Percentiles rank a stretch among this genome's conserved stretches.
phyloP scores from a whole-genome alignment of 64 coral and sea anemone genomes.

The Montipora capricornis region DNA sequence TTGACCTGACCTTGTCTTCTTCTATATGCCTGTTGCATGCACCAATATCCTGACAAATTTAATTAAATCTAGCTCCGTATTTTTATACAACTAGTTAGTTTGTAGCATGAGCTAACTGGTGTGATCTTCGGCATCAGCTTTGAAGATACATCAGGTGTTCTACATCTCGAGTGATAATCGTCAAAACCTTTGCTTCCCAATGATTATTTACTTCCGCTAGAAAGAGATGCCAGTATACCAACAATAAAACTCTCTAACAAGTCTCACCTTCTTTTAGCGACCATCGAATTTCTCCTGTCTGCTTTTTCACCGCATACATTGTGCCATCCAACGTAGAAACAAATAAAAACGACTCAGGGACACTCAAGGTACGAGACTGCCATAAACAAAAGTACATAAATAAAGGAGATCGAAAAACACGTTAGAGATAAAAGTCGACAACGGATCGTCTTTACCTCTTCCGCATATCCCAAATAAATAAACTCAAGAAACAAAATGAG shows the following conservation, averaged over 20 bases:
- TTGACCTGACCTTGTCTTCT: too few species aligned
- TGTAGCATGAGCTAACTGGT: too few species aligned
- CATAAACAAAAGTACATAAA: slow-evolving; percentile 2
- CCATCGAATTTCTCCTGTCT: slow-evolving; percentile 91
- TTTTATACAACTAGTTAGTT: too few species aligned
- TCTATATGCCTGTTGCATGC: too few species aligned
- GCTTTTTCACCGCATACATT: slow-evolving; percentile 91
- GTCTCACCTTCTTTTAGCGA: slow-evolving; percentile 91
- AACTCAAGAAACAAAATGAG: slow-evolving; percentile 1
- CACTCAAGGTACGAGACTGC: slow-evolving; percentile 81
- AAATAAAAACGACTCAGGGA: slow-evolving; percentile 92
- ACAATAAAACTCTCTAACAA: neutral
- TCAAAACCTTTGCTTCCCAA: neutral
- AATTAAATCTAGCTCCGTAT: too few species aligned
- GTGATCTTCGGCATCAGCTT: too few species aligned
- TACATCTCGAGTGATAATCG: too few species aligned
- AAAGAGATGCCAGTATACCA: neutral
- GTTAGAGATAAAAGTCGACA: neutral
- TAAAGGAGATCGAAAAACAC: neutral
- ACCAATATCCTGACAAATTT: too few species aligned
- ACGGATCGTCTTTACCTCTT: neutral
- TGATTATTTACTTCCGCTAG: neutral
- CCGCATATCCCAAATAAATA: neutral
- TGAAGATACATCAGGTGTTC: neutral
- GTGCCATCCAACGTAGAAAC: slow-evolving; percentile 94